phyloP scores from a whole-genome alignment of 1,140 invertebrate species.

The Calephelis nemesis region DNA sequence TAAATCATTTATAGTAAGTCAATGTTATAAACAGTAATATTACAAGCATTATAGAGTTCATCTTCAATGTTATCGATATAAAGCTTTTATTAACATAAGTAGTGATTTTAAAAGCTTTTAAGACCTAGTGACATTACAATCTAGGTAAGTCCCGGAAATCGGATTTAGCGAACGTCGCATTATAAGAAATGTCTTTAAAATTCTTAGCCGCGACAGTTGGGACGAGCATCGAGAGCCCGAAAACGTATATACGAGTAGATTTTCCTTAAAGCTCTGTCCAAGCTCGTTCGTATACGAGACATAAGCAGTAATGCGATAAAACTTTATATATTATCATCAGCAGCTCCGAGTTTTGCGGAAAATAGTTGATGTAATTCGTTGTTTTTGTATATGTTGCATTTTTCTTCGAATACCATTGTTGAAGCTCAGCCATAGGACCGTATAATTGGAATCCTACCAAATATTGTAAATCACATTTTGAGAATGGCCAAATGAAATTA shows the following conservation, averaged over 20 bases:
- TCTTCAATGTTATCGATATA: not conserved
- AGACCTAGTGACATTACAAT: conserved; percentile 14
- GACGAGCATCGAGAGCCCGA: conserved; percentile 4
- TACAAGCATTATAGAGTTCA: not conserved
- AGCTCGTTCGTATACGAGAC: conserved; percentile 19
- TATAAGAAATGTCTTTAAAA: conserved; percentile 19
- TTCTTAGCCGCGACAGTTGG: not conserved
- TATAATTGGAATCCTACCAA: too few species aligned
- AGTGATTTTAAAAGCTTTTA: conserved; percentile 16
- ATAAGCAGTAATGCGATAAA: conserved; percentile 21
- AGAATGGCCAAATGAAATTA: too few species aligned
- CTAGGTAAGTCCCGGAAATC: conserved; percentile 9
- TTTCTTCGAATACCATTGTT: too few species aligned
- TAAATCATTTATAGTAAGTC: not conserved
- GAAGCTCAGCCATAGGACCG: too few species aligned
- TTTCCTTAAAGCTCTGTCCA: conserved; percentile 28
- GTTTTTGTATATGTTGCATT: too few species aligned
- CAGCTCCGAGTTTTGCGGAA: conserved; percentile 6
- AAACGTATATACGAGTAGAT: conserved; percentile 25
- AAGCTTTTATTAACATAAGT: conserved; percentile 10
- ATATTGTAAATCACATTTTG: too few species aligned
- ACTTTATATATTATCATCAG: conserved; percentile 7
- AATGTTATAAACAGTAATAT: not conserved
- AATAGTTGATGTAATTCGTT: not conserved
- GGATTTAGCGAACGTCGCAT: conserved; percentile 14